These are phyloP conservation scores for Spilarctia lutea DNA, from an alignment of 2,888 invertebrate species.

Conservation along the genomic window DNA sequence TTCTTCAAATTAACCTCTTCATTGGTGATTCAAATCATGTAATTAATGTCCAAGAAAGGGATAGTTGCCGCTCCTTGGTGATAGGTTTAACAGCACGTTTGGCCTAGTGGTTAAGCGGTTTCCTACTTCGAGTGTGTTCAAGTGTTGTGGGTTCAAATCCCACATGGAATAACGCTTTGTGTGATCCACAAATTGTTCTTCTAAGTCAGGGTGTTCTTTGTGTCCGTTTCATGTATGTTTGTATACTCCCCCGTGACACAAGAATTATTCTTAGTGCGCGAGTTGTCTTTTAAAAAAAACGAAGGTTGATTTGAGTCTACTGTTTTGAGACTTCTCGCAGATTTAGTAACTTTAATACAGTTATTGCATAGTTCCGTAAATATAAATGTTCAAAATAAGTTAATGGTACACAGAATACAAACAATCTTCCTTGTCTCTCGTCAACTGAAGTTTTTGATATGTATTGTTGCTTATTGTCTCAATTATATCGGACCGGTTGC, in stretches of 20 bases:
- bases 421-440: not conserved
- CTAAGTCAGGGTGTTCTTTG: too few species aligned
- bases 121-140: too few species aligned
- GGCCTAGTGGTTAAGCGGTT: too few species aligned
- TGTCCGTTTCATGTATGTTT: too few species aligned
- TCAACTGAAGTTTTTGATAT: not conserved
- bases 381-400: not conserved
- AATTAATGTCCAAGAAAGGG: not conserved
- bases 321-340: not conserved
- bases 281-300: too few species aligned
- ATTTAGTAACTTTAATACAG: not conserved
- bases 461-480: not conserved
- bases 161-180: too few species aligned
- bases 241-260: too few species aligned
- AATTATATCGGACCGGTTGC: not conserved
- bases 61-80: too few species aligned
- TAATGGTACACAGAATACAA: not conserved
- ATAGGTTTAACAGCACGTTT: too few species aligned
- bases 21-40: not conserved
- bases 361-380: not conserved
- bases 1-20: not conserved
- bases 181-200: too few species aligned
- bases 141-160: too few species aligned
- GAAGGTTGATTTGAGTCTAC: not conserved
- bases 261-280: too few species aligned